Evolutionary conservation across 2,113 vertebrate genomes (phyloP), one percentile per base, ranked within the genome.

Genomic region (Microcebus jonahi): DNA sequence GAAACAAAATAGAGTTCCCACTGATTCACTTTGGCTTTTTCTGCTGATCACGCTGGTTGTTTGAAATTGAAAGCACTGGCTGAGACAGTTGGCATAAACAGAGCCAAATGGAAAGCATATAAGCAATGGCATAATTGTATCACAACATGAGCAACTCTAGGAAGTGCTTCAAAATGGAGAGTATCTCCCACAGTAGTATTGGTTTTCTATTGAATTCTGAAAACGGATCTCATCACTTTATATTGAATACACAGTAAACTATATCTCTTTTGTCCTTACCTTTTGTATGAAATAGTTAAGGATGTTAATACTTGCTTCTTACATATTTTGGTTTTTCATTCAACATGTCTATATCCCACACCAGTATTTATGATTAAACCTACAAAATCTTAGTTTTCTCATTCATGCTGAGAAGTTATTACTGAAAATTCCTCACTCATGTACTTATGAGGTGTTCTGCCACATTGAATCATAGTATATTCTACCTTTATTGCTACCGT

Each of bases 91-190:
- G 25, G 34, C 25, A 82, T 77, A 42, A 67, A n/a, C 67, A 39
- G 39, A 68, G 71, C 13, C 31, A 80, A 86, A 2, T 94, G 81
- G 88, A 94, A 96, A 81, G 4, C 1, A 6, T 20, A 12, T 34
- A 87, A 92, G 81, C 31, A 96, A 21, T 88, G 39, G 42, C 1
- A 96, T 92, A 90, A 91, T 77, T 94, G 27, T 20, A 68, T 84
- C 83, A 61, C 79, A 80, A 59, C 63, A 87, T 50, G 48, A 91
- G 87, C 61, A 75, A 50, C 20, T 61, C 34, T 5, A 84, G n/a
- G 42, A 93, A 79, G 36, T n/a, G 8, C 45, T 70, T 77, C 61
- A 68, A 67, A 94, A 39, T 59, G 11, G 12, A 42, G 2, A 36
- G 2, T 68, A 15, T 29, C 29, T 93, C 10, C 4, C 25, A 27